A percentile compares a stretch with the other conserved stretches of the same genome.
Conservation (phyloP, 2,888 invertebrate genomes). For the Branchellion lobata region DNA sequence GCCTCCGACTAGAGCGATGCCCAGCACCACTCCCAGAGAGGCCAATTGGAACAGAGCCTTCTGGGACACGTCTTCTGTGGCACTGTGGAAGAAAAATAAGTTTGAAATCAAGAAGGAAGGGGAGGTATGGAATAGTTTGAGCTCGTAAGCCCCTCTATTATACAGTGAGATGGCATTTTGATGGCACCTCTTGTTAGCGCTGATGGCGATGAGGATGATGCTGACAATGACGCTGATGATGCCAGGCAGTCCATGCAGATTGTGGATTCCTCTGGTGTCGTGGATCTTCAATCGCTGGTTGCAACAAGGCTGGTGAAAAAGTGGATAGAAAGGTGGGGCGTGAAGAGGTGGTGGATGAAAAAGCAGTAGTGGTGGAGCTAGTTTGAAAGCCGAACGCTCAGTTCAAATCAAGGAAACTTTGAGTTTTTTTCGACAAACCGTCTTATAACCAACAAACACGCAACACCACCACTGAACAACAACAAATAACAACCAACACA, state of each 20-base stretch:
- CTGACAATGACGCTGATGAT: constrained; percentile 79
- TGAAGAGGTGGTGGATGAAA: not conserved
- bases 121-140: too few species aligned
- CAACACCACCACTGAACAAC: not conserved
- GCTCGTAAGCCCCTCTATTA: too few species aligned
- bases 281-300: constrained; percentile 68
- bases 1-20: constrained; percentile 56
- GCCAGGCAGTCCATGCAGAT: constrained; percentile 93
- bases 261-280: constrained; percentile 94
- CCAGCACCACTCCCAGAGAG: constrained; percentile 55
- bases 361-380: not conserved
- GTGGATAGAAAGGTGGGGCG: not conserved
- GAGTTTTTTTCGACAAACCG: not conserved
- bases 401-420: not conserved
- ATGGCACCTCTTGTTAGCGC: not conserved
- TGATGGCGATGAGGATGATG: constrained; percentile 71
- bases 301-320: constrained; percentile 67
- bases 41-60: constrained; percentile 57
- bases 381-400: not conserved
- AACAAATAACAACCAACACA: not conserved
- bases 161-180: too few species aligned
- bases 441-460: not conserved
- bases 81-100: too few species aligned
- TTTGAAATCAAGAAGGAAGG: too few species aligned
- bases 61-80: not conserved